Conservation (phyloP, 2,888 invertebrate genomes). For the Harpagoxenus sublaevis region DNA sequence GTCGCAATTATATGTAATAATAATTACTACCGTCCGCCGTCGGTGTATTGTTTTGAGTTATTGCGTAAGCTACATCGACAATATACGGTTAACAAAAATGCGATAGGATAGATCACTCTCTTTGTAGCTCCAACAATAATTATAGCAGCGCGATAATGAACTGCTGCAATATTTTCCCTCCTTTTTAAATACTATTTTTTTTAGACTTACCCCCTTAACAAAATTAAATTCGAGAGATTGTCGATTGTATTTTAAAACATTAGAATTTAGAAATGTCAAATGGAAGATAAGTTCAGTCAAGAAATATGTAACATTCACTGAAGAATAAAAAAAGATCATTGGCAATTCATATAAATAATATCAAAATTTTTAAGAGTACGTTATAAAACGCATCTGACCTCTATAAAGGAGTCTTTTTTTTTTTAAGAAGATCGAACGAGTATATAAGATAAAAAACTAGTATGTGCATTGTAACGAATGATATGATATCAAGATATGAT, state of each 20-base stretch:
- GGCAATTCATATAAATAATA: constrained; percentile 17
- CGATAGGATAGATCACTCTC: constrained; percentile 61
- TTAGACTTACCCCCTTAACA: neutral
- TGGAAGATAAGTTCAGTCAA: constrained; percentile 10
- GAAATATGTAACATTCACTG: neutral
- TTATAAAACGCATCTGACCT: constrained; percentile 23
- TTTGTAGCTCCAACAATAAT: constrained; percentile 18
- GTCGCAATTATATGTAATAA: constrained; percentile 65
- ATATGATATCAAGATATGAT: constrained; percentile 49
- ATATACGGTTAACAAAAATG: constrained; percentile 69
- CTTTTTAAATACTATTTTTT: neutral
- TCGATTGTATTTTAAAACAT: constrained; percentile 19
- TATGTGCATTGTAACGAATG: constrained; percentile 35
- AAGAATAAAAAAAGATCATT: neutral
- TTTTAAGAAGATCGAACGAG: constrained; percentile 17
- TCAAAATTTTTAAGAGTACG: neutral
- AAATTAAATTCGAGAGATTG: constrained; percentile 26
- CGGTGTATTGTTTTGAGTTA: constrained; percentile 70
- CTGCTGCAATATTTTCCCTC: neutral
- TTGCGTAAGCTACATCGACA: constrained; percentile 76
- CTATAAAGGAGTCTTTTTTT: constrained; percentile 12
- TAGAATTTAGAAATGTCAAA: constrained; percentile 1
- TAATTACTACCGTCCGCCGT: constrained; percentile 66
- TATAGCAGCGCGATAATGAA: constrained; percentile 23
- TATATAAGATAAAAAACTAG: constrained; percentile 50